phyloP scores from a whole-genome alignment of 2,113 vertebrate species.

The Chelonoidis abingdonii region DNA sequence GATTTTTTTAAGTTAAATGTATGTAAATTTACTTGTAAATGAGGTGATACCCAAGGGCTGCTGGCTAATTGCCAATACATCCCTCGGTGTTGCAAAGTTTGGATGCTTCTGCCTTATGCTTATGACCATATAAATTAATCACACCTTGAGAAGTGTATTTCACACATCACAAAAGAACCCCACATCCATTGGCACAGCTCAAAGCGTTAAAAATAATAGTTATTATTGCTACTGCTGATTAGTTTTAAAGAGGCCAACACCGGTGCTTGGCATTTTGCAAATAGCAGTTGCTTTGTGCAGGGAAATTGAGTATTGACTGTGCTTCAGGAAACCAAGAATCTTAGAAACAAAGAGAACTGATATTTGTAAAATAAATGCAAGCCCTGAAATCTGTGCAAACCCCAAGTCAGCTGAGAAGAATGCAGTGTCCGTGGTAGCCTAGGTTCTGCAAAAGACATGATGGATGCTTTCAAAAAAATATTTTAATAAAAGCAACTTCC shows the following conservation, averaged over 20 bases:
- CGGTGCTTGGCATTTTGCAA: not conserved
- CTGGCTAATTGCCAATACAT: not conserved
- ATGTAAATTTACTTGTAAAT: not conserved
- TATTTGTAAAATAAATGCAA: not conserved
- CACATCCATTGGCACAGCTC: not conserved
- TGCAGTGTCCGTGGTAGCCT: not conserved
- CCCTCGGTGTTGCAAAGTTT: not conserved
- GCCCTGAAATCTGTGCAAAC: not conserved
- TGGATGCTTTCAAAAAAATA: slow-evolving; percentile 5
- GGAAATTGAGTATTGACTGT: not conserved
- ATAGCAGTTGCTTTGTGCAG: not conserved
- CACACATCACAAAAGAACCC: not conserved
- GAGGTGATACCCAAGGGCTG: not conserved
- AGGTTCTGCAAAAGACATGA: not conserved
- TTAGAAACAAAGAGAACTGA: not conserved
- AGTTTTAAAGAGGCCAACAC: not conserved
- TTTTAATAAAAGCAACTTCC: slow-evolving; percentile 63
- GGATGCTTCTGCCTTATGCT: not conserved
- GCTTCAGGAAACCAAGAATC: not conserved
- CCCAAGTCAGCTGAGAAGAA: not conserved
- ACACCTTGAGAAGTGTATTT: not conserved
- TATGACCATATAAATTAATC: not conserved
- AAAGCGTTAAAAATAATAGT: not conserved
- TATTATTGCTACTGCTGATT: not conserved
- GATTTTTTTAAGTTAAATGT: not conserved